Evolutionary conservation across 2,888 invertebrate species (phyloP).

Genomic region (Lymantria monacha): DNA sequence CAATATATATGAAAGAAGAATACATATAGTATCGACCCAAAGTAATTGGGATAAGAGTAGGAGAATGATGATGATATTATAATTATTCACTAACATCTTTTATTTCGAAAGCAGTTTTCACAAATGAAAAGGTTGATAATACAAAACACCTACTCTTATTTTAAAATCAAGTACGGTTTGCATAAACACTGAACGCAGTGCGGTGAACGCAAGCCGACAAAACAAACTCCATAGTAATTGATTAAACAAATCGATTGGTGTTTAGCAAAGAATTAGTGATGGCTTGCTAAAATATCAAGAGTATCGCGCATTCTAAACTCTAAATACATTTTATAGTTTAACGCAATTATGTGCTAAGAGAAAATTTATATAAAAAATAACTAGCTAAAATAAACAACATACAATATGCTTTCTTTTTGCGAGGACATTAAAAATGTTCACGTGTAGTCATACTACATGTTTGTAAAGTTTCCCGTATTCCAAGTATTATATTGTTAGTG

Average conservation of each 20-base stretch:
- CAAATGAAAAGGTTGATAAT: not conserved
- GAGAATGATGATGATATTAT: no score
- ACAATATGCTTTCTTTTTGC: no score
- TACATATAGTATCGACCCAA: no score
- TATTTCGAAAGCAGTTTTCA: no score
- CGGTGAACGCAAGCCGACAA: constrained; percentile 7
- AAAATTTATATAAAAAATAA: constrained; percentile 2
- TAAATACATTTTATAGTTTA: not conserved
- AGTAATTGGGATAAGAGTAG: no score
- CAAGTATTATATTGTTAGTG: no score
- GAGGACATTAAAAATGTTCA: no score
- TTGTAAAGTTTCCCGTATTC: no score
- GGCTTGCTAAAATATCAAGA: constrained; percentile 27
- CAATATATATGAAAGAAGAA: no score
- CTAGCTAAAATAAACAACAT: no score
- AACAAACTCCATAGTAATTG: constrained; percentile 25
- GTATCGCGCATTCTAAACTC: constrained; percentile 8
- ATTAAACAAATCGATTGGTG: constrained; percentile 28
- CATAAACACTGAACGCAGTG: constrained; percentile 11
- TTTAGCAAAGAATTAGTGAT: constrained; percentile 28
- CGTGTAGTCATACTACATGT: no score
- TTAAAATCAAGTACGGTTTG: constrained; percentile 17
- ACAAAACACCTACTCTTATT: not conserved
- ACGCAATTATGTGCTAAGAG: not conserved
- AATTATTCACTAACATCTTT: no score